Base-by-base conservation (phyloP, 2,797 vertebrate genomes). In the Sebastolobus altivelis region DNA sequence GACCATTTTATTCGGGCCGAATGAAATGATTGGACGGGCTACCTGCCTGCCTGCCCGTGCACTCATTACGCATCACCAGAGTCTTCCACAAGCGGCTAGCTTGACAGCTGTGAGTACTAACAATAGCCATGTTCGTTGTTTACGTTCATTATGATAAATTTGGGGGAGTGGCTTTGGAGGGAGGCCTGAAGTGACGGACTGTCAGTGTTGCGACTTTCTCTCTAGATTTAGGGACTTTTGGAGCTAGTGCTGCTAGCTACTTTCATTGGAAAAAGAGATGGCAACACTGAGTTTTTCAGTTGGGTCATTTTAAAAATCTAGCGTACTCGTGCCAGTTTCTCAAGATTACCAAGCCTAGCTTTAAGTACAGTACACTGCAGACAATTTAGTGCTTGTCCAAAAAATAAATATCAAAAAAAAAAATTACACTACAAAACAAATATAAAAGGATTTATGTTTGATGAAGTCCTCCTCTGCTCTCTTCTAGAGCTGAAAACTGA, bases 401-500 rank as follows among this genome's bases (percentile, higher is more conserved):
- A 46, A 43, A 46, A 16, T 46, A 46, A 46, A 18, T 46, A 18
- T 16, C 1, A 1, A 18, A 46, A 46, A 46, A 46, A 46, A 18
- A 46, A 46, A 46, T 46, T 46, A 3, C 43, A 18, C 43, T 46
- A 18, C 43, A 46, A 18, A 46, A 46, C 16, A 46, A 46, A 46
- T 46, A 46, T 46, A 46, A 46, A 46, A 52, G 25, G 65, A 52
- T 35, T 14, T n/a, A 3, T 14, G 72, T 16, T 12, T 49, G 65
- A n/a, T n/a, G 38, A 59, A 18, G 37, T 25, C 27, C n/a, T 65
- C 72, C 40, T 65, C 69, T 66, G 29, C 72, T 59, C 18, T 31
- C 43, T 3, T 9, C 4, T 6, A 9, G 2, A 73, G 18, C 18
- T 58, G 59, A 37, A 76, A 78, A 72, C 27, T n/a, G 33, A 69